These are phyloP conservation scores for Microplitis deprimator DNA, from an alignment of 2,888 invertebrate genomes.

Conservation along the genomic window DNA sequence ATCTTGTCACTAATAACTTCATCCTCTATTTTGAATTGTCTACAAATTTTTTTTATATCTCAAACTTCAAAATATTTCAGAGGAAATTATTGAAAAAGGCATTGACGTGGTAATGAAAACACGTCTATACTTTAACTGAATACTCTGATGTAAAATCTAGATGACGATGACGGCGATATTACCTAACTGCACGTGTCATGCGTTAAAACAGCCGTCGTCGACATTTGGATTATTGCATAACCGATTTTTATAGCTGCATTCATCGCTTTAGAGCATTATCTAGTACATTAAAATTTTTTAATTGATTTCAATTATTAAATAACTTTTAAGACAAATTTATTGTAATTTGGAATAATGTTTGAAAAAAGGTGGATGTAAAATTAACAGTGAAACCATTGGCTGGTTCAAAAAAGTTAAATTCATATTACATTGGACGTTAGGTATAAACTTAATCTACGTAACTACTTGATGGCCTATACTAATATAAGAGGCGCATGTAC, in stretches of 20 bases:
- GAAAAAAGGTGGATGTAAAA: background rate
- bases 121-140: conserved; percentile 7
- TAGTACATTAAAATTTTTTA: background rate
- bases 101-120: background rate
- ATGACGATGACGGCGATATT: conserved; percentile 43
- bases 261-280: background rate
- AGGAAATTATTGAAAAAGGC: background rate
- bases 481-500: conserved; percentile 17
- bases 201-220: conserved; percentile 52
- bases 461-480: conserved; percentile 33
- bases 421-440: background rate
- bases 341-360: background rate
- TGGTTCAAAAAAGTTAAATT: conserved; percentile 13
- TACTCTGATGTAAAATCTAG: conserved; percentile 33
- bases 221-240: conserved; percentile 41
- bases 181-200: conserved; percentile 57
- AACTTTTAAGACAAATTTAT: too few relatives aligned
- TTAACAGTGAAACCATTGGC: background rate
- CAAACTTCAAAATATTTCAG: too few relatives aligned
- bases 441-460: conserved; percentile 30
- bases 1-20: too few relatives aligned
- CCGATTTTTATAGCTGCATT: conserved; percentile 13
- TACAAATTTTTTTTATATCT: too few relatives aligned
- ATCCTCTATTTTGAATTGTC: too few relatives aligned
- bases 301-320: background rate